phyloP scores from a whole-genome alignment of 2,113 vertebrate genomes.

The Bungarus multicinctus region DNA sequence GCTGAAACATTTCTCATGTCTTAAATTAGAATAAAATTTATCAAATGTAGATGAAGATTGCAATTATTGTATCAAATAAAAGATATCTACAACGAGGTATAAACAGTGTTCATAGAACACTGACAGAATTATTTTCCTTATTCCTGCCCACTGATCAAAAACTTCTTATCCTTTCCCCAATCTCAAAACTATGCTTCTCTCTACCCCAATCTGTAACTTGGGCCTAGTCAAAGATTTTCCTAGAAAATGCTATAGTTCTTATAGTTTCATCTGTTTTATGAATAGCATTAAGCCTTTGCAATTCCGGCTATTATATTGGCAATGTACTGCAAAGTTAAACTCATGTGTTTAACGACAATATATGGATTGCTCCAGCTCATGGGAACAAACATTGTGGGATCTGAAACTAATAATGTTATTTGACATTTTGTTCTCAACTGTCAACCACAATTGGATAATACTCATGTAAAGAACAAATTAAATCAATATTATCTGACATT shows the following conservation, averaged over 20 bases:
- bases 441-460: neutral
- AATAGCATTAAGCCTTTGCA: neutral
- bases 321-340: neutral
- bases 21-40: neutral
- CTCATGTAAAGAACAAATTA: neutral
- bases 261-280: neutral
- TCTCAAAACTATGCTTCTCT: neutral
- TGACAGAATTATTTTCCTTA: neutral
- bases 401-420: neutral
- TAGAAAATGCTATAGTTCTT: neutral
- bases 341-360: neutral
- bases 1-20: neutral
- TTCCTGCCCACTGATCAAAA: neutral
- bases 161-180: neutral
- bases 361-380: neutral
- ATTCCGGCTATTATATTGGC: neutral
- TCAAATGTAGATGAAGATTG: neutral
- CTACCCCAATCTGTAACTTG: neutral
- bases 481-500: neutral
- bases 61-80: neutral
- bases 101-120: neutral
- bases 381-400: neutral
- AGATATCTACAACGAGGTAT: neutral
- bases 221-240: neutral
- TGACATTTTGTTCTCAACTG: neutral